Conservation (phyloP, 1,140 invertebrate species). For the Papilio aristodemus region DNA sequence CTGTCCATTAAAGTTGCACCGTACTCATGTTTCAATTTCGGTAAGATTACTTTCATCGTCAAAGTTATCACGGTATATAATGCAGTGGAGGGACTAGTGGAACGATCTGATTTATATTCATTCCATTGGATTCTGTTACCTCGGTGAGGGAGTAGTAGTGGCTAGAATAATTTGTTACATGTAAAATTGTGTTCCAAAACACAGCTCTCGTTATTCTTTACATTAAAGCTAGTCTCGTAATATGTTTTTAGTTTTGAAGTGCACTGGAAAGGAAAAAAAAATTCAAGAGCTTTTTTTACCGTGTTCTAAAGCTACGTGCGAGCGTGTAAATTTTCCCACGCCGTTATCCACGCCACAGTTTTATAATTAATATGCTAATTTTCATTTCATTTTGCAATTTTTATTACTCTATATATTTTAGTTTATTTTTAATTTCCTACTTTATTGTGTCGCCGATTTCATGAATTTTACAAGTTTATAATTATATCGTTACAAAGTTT, state of each 20-base stretch:
- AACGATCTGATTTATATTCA: constrained; percentile 1
- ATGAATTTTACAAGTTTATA: not conserved
- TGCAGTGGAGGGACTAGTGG: not conserved
- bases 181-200: not conserved
- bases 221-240: not conserved
- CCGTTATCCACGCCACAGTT: constrained; percentile 18
- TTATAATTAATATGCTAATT: constrained; percentile 31
- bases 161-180: too few species aligned
- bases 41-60: not conserved
- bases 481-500: too few species aligned
- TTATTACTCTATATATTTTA: not conserved
- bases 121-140: not conserved
- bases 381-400: constrained; percentile 24
- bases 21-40: not conserved
- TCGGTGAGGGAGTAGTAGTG: not conserved
- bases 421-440: too few species aligned
- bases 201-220: not conserved
- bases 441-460: not conserved
- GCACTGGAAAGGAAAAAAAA: constrained; percentile 14
- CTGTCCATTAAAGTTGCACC: not conserved
- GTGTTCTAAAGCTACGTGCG: constrained; percentile 5
- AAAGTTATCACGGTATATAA: constrained; percentile 1
- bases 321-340: constrained; percentile 24
- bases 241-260: not conserved
- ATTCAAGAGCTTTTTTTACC: constrained; percentile 15